A percentile compares a stretch with the other conserved stretches of the same genome.
phyloP scores from a whole-genome alignment of 2,888 invertebrate genomes.

The Tachina fera region DNA sequence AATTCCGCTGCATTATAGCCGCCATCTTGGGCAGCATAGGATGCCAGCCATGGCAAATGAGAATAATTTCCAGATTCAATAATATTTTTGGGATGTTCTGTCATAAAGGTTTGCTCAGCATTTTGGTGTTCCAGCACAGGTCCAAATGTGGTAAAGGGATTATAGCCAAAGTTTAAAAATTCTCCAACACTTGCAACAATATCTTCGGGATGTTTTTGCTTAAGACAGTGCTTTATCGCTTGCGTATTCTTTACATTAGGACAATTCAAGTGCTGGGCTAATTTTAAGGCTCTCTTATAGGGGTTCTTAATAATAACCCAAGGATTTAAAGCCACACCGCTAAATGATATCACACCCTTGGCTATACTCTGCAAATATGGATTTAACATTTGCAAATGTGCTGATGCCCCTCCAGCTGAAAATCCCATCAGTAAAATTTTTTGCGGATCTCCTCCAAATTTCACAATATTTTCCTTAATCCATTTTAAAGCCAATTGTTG shows the following conservation, averaged over 20 bases:
- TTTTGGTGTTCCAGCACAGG: slow-evolving; percentile 86
- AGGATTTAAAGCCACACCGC: slow-evolving; percentile 71
- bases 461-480: slow-evolving; percentile 87
- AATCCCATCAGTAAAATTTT: slow-evolving; percentile 87
- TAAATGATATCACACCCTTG: slow-evolving; percentile 66
- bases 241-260: slow-evolving; percentile 68
- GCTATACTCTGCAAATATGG: slow-evolving; percentile 80
- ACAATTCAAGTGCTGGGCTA: slow-evolving; percentile 67
- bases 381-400: slow-evolving; percentile 87
- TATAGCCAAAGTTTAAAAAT: slow-evolving; percentile 84
- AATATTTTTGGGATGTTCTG: slow-evolving; percentile 85
- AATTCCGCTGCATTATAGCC: slow-evolving; percentile 86
- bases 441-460: slow-evolving; percentile 88
- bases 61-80: slow-evolving; percentile 84
- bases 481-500: slow-evolving; percentile 88
- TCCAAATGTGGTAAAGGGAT: slow-evolving; percentile 88
- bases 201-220: slow-evolving; percentile 85
- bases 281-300: slow-evolving; percentile 39
- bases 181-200: slow-evolving; percentile 83
- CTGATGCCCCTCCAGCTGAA: slow-evolving; percentile 89
- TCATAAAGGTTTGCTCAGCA: slow-evolving; percentile 84
- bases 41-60: slow-evolving; percentile 87
- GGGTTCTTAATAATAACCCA: slow-evolving; percentile 66
- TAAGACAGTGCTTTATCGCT: slow-evolving; percentile 86
- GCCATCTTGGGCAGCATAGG: slow-evolving; percentile 88